Conservation (phyloP, 1,140 invertebrate genomes). For the Chrysomallon squamiferum region DNA sequence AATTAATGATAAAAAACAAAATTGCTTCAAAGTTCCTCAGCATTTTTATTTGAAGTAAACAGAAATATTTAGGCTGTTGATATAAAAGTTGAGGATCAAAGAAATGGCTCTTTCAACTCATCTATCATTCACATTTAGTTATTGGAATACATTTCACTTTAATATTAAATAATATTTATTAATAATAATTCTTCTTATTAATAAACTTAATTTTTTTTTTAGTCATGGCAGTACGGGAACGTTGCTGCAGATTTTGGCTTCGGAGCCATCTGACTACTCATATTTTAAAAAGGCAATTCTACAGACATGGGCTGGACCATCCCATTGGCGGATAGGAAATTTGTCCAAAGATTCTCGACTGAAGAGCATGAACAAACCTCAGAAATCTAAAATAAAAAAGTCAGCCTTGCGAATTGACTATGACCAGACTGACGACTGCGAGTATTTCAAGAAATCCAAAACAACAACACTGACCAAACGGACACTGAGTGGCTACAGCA, state of each 20-base stretch:
- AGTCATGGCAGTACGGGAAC: conserved; percentile 54
- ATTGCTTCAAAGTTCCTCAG: no score
- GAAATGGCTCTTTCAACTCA: no score
- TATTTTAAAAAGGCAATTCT: conserved; percentile 70
- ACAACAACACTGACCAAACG: conserved; percentile 57
- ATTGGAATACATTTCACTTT: no score
- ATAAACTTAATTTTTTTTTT: conserved; percentile 13
- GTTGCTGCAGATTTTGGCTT: conserved; percentile 55
- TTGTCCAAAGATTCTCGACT: conserved; percentile 54
- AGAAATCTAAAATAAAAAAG: conserved; percentile 49
- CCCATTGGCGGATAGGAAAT: conserved; percentile 76
- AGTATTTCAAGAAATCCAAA: conserved; percentile 50
- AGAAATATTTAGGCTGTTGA: no score
- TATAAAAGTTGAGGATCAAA: no score
- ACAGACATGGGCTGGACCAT: conserved; percentile 77
- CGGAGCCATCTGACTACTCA: conserved; percentile 73
- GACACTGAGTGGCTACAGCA: conserved; percentile 62
- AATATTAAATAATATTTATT: no score
- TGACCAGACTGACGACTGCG: conserved; percentile 49
- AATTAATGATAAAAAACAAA: no score
- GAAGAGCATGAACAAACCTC: conserved; percentile 11
- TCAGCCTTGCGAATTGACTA: conserved; percentile 48
- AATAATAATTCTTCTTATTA: no score
- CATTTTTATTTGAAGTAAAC: no score
- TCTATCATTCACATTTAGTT: no score